Base-by-base conservation (phyloP, 2,797 vertebrate genomes). In the Chanos chanos region DNA sequence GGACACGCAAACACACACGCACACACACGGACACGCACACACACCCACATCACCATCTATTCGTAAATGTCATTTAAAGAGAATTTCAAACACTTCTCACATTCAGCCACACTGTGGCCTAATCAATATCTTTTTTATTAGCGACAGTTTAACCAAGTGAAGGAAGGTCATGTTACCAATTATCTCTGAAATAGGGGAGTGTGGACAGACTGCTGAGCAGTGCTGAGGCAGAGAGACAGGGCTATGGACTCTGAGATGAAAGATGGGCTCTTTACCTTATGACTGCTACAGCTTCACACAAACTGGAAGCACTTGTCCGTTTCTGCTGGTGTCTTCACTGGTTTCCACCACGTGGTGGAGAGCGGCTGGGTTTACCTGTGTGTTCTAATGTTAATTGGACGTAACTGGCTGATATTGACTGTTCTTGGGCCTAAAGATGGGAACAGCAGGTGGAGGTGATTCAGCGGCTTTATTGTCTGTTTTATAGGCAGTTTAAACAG, bases 81-180 rank as follows among this genome's bases (percentile, higher is more conserved):
- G 51, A 70, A 58, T 64, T 50, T 55, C 37, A 53, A 54, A 48
- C 40, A 66, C 56, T 49, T 45, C 28, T 52, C 44, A 13, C 43
- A 43, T 58, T 53, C 50, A 43, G 37, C 37, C 48, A 49, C 18
- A 47, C 47, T 47, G 31, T 45, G 30, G 37, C 19, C 25, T 66
- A 40, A 70, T 60, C 64, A 68, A 66, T 75, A 47, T 40, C 2
- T 64, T 60, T 68, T 69, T 59, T 63, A 65, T 65, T 68, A 58
- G 61, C 33, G 54, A 62, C 49, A 68, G 61, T 76, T 74, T 70
- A 72, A 58, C 70, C 25, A 66, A 64, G 64, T 36, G 24, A 54
- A 41, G 60, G 63, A 69, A 66, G 61, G 64, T 68, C 61, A 63
- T 71, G 52, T 71, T 62, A 57, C 60, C 59, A 55, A 49, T 62